Evolutionary conservation across 2,888 invertebrate species (phyloP).

Genomic region (Tricholauxania praeusta): DNA sequence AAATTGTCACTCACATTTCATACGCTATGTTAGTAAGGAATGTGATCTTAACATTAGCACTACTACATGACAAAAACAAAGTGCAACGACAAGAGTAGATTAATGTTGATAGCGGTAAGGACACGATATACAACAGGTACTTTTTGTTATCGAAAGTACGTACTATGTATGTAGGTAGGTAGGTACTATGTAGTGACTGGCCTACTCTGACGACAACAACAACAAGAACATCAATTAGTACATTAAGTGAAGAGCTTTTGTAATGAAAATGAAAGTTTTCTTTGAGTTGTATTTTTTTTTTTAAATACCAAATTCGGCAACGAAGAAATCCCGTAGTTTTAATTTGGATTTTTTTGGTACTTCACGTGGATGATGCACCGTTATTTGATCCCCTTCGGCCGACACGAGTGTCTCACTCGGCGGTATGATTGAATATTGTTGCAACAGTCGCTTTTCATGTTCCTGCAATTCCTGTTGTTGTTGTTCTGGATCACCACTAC

Average conservation of each 20-base stretch:
- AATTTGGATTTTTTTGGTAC: constrained; percentile 82
- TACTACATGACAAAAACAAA: too few relatives aligned
- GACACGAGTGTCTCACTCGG: constrained; percentile 64
- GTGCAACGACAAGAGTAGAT: too few relatives aligned
- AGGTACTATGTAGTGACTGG: background rate
- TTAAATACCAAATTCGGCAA: constrained; percentile 82
- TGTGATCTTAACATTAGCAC: too few relatives aligned
- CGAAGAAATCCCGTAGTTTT: constrained; percentile 88
- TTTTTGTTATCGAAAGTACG: too few relatives aligned
- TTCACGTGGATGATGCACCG: constrained; percentile 77
- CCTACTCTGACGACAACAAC: background rate
- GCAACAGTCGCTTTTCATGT: constrained; percentile 61
- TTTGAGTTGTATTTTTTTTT: constrained; percentile 2
- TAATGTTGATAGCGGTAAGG: too few relatives aligned
- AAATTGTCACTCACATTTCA: too few relatives aligned
- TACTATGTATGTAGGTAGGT: too few relatives aligned
- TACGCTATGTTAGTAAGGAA: too few relatives aligned
- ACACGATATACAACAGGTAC: too few relatives aligned
- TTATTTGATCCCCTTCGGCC: constrained; percentile 66
- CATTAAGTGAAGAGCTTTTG: background rate
- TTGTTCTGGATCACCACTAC: constrained; percentile 20
- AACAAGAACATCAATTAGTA: constrained; percentile 11
- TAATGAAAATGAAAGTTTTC: background rate
- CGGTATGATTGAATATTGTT: constrained; percentile 61
- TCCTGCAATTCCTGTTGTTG: constrained; percentile 56